Base-by-base conservation (phyloP, 2,888 invertebrate genomes). In the Agonopterix alstromeriana region DNA sequence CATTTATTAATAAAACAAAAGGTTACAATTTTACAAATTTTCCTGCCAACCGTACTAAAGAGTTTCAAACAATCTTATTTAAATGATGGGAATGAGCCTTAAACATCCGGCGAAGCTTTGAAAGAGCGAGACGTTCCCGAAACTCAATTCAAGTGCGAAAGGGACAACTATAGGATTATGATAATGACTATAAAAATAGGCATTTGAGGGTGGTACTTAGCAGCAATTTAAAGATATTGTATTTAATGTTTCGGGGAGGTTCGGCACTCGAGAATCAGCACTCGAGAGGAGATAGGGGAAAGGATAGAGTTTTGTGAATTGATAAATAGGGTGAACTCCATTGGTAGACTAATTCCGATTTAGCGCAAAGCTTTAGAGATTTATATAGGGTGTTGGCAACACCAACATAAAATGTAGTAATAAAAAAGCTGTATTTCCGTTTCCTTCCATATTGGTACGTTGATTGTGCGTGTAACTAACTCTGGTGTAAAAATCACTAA, bases 161-260 rank as follows among this genome's bases (percentile, higher is more conserved):
- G 61, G 61, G 66, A 57, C 53, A 54, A 51, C 52, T 14, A 46
- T 36, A 65, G 77, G 86, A 82, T 86, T 86, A 86, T 86, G 84
- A 70, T 80, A 82, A 83, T 86, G 80, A 82, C 74, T 70, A 80
- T 80, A 83, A 83, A 85, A 85, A 82, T 82, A 73, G 70, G 67
- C 74, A 75, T 79, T n/a, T 82, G 81, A 84, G 84, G 82, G 84
- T 76, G 82, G 79, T 84, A 76, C 83, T 85, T 86, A 85, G 77
- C 73, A 82, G 77, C 83, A 84, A 86, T 86, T 86, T 85, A 76
- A 80, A 83, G 84, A 85, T 85, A 86, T 82, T 84, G 85, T 85
- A 83, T 84, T 86, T 86, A 86, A 86, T 81, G 83, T 79, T 78
- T 63, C 63, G 70, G 51, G 70, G 74, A 67, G 46, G 68, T 51